Evolutionary conservation across 2,888 invertebrate genomes (phyloP).

Genomic region (Poecilus cupreus): DNA sequence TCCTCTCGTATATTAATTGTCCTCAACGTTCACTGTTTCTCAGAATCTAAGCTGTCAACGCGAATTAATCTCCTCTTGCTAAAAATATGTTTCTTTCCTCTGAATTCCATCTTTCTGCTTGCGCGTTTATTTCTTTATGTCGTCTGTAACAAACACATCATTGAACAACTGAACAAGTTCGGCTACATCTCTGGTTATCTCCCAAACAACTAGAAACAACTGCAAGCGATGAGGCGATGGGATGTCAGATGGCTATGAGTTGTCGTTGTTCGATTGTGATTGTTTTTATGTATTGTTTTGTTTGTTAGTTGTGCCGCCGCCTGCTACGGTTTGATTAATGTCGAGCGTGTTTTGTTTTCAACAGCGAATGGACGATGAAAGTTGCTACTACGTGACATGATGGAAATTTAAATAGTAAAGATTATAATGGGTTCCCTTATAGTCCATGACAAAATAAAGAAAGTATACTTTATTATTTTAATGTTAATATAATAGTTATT

Average conservation of each 20-base stretch:
- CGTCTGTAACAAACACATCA: neutral
- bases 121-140: neutral
- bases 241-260: conserved; percentile 13
- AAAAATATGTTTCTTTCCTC: no score
- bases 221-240: neutral
- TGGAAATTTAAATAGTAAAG: neutral
- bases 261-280: conserved; percentile 2
- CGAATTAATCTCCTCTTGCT: no score
- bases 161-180: neutral
- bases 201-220: neutral
- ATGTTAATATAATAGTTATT: no score
- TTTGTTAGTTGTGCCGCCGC: neutral
- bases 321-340: conserved; percentile 30
- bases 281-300: conserved; percentile 16
- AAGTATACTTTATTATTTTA: neutral
- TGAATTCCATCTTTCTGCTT: neutral
- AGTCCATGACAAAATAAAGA: neutral
- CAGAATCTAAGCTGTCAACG: no score
- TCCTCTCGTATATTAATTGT: no score
- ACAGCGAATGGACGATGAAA: neutral
- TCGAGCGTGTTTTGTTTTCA: neutral
- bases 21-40: no score
- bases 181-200: neutral
- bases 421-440: no score
- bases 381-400: neutral